Evolutionary conservation across 30 jellyfish, hydroid and myxozoan species (phyloP), one percentile per base, ranked within the genome.

Genomic region (Catostylus mosaicus): DNA sequence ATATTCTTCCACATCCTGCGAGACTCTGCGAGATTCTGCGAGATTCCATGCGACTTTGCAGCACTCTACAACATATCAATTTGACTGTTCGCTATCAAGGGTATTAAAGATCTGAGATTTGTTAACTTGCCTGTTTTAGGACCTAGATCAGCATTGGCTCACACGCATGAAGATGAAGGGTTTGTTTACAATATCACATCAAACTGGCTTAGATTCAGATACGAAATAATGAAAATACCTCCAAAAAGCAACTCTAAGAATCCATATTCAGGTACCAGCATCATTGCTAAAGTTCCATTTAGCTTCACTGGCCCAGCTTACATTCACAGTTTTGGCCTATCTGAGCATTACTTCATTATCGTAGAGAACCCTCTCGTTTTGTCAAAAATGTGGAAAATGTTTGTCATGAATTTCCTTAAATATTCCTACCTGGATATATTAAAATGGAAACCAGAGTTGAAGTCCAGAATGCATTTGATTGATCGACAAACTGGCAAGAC

Each of bases 261-360:
- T 52, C 90, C 85, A 27, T 87, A 67, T 50, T 18, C 88, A 11
- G 96, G 96, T n/a, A 50, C 91, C 14, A 67, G 46, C 32, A 38
- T 78, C 30, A 71, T 87, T 3, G 84, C 71, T 7, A 26, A 27
- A 7, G 73, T 87, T 19, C 96, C 90, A n/a, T 77, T 52, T 78
- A 77, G 91, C 75, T 71, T 70, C 31, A 47, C 73, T 12, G 56
- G 83, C 3, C 91, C 87, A 26, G 85, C 91, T 35, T 87, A 87
- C 72, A 63, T 77, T 72, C 96, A 87, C 74, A 87, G 96, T 52
- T 87, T 87, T 87, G 96, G 91, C 24, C 77, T 87, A 72, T 50
- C 88, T 0, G 84, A 68, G 75, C 79, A 87, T 32, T 87, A 65
- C 66, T 87, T 87, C 81, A 54, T 87, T 19, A 51, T 87, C 31